These are phyloP conservation scores for Epinephelus malabaricus DNA, from an alignment of 2,797 vertebrate genomes.

Conservation along the genomic window DNA sequence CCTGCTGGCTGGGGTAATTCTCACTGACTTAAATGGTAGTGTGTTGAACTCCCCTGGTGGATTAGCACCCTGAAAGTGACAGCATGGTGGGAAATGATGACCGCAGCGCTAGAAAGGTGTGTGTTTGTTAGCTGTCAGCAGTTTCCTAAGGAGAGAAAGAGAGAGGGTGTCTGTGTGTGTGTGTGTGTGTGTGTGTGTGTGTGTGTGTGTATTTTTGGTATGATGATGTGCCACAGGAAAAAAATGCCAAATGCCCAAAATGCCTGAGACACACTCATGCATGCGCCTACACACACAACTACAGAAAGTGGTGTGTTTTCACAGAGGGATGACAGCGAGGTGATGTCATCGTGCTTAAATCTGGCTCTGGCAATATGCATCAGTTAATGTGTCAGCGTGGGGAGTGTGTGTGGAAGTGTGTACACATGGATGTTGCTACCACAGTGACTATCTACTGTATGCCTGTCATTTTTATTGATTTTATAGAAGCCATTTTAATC, in stretches of 20 bases:
- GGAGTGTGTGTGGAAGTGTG: constrained; percentile 4
- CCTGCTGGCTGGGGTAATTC: background rate
- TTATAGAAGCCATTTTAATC: constrained; percentile 9
- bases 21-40: constrained; percentile 29
- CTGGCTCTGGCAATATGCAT: constrained; percentile 31
- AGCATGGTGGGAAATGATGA: constrained; percentile 65
- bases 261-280: constrained; percentile 29
- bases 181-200: constrained; percentile 1
- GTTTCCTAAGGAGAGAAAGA: constrained; percentile 42
- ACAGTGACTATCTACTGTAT: constrained; percentile 5
- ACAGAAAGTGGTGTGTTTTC: constrained; percentile 41
- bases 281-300: constrained; percentile 11
- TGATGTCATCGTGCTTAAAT: constrained; percentile 61
- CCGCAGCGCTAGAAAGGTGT: constrained; percentile 51
- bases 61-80: constrained; percentile 57
- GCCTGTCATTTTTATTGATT: constrained; percentile 9
- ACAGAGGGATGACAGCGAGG: constrained; percentile 33
- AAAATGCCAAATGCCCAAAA: constrained; percentile 39
- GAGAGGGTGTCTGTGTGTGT: background rate
- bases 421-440: constrained; percentile 10
- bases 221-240: constrained; percentile 36
- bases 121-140: constrained; percentile 60
- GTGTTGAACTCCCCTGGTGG: constrained; percentile 35
- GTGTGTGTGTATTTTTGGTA: constrained; percentile 30
- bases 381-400: constrained; percentile 34